Base-by-base conservation (phyloP, 2,888 invertebrate genomes). In the Suillia variegata region DNA sequence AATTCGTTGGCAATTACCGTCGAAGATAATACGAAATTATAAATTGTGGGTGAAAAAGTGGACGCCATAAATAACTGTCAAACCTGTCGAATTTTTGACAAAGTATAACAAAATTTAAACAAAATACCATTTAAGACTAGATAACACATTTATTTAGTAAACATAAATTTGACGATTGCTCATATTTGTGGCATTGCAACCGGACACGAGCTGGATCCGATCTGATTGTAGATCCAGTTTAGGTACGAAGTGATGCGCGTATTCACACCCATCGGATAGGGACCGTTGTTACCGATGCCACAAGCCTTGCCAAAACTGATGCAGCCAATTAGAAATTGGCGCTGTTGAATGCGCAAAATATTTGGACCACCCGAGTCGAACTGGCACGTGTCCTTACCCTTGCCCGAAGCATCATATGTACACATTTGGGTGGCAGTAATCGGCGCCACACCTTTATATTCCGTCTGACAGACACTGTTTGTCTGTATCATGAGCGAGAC, bases 291-390 rank as follows among this genome's bases (percentile, higher is more conserved):
- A 1, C 51, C 24, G 4, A 73, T 61, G 0, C 82, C 87, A 69
- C 88, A 89, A 21, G 66, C 78, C 10, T 70, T 65, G 38, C 88
- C 88, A 64, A 73, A 83, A 49, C 85, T 85, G 42, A 87, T 84
- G 13, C 86, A 63, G 2, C 86, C 88, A 1, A 85, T 24, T 1
- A 85, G 62, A 48, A 82, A 82, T 5, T 83, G 71, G 33, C 79
- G 76, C 62, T 52, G 75, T 67, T 62, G 57, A n/a, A n/a, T n/a
- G 76, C 84, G 85, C 10, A 26, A 59, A 6, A 85, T 62, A 6
- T 84, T 70, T 1, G 87, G 87, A 1, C 87, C 86, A 1, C 87
- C 87, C 0, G 85, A 84, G 67, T 85, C 85, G 51, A 70, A 70
- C 20, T 79, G 85, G 58, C 87, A 87, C 1, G 85, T 75, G 62